phyloP scores from a whole-genome alignment of 2,113 vertebrate genomes.

The Hippocampus abdominalis region DNA sequence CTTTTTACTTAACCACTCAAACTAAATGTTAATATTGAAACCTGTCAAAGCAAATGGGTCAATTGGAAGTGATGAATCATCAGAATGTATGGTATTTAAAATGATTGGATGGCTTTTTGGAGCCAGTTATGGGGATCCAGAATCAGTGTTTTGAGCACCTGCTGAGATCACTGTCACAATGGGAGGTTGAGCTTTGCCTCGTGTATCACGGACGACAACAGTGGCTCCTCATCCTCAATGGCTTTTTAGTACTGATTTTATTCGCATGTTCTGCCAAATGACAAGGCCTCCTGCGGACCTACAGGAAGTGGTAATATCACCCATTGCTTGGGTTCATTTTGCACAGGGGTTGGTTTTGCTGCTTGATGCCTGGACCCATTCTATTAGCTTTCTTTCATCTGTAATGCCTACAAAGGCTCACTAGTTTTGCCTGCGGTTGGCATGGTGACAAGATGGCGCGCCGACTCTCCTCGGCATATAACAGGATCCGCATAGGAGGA shows the following conservation, averaged over 20 bases:
- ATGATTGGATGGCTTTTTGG: conserved; percentile 40
- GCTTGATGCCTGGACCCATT: conserved; percentile 45
- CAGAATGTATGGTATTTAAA: conserved; percentile 31
- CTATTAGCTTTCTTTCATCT: conserved; percentile 47
- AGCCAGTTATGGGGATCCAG: conserved; percentile 45
- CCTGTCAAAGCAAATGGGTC: conserved; percentile 15
- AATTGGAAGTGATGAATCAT: conserved; percentile 17
- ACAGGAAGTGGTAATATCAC: conserved; percentile 53
- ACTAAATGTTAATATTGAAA: conserved; percentile 6
- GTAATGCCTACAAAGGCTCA: conserved; percentile 31
- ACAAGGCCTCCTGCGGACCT: conserved; percentile 40
- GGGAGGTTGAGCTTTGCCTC: conserved; percentile 29
- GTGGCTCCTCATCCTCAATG: conserved; percentile 40
- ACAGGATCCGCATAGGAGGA: conserved; percentile 19
- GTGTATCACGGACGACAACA: conserved; percentile 23
- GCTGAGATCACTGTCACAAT: conserved; percentile 49
- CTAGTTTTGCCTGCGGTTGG: conserved; percentile 44
- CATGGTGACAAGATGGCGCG: conserved; percentile 43
- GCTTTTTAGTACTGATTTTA: conserved; percentile 50
- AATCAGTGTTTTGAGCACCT: conserved; percentile 44
- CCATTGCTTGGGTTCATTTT: conserved; percentile 36
- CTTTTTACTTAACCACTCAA: conserved; percentile 18
- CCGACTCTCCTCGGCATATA: conserved; percentile 14
- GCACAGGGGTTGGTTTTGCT: conserved; percentile 43
- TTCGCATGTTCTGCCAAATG: conserved; percentile 51